phyloP scores from a whole-genome alignment of 2,797 vertebrate genomes.

The Bradypodion pumilum region DNA sequence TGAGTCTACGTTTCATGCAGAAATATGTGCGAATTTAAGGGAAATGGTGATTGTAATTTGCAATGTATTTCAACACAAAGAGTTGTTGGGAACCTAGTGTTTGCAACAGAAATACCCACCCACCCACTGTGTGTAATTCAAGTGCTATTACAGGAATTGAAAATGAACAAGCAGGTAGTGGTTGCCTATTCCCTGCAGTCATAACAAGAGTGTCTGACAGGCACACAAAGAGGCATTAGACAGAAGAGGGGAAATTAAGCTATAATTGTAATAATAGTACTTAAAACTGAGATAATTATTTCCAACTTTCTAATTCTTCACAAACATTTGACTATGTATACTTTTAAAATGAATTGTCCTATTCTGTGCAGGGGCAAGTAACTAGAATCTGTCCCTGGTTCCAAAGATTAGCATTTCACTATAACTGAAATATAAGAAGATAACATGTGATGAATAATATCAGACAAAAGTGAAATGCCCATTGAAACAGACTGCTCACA shows the following conservation, averaged over 20 bases:
- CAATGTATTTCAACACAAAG: background rate
- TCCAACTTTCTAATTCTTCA: constrained; percentile 26
- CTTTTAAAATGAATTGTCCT: constrained; percentile 1
- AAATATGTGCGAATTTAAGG: background rate
- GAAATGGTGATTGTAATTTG: accelerated
- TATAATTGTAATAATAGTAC: constrained; percentile 26
- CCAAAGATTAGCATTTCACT: too few relatives aligned
- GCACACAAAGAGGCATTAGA: constrained; percentile 4
- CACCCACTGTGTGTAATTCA: background rate
- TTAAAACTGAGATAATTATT: constrained; percentile 14
- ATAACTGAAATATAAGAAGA: too few relatives aligned
- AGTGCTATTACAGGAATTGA: constrained; percentile 38
- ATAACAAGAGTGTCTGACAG: constrained; percentile 32
- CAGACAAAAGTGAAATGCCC: too few relatives aligned
- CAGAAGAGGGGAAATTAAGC: constrained; percentile 17
- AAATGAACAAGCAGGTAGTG: constrained; percentile 19
- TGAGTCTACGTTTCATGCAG: accelerated
- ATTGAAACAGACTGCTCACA: background rate
- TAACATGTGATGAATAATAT: too few relatives aligned
- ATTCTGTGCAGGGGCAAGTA: background rate
- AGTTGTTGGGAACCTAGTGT: background rate
- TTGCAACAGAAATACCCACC: background rate
- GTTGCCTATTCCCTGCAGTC: constrained; percentile 32
- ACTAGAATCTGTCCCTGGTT: too few relatives aligned
- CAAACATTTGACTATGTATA: constrained; percentile 32